A percentile compares a stretch with the other conserved stretches of the same genome.
These are phyloP conservation scores for Myotis myotis DNA, from an alignment of 2,797 vertebrate genomes.

Conservation along the genomic window DNA sequence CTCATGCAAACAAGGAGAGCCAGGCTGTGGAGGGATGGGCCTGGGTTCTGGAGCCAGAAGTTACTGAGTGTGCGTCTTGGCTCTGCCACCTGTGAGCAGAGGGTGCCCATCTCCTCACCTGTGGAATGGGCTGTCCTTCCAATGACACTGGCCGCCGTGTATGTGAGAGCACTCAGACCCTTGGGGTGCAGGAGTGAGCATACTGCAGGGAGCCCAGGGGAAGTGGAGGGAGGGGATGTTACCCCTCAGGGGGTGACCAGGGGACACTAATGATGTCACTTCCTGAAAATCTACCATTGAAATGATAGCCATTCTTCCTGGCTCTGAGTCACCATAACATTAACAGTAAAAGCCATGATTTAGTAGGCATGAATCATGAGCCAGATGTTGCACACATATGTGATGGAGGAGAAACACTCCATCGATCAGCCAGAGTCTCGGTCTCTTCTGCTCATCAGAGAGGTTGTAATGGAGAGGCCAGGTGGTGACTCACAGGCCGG, in stretches of 20 bases:
- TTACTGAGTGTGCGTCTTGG: background rate
- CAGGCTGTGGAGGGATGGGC: background rate
- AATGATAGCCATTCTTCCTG: background rate
- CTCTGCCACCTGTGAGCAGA: background rate
- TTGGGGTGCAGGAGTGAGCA: background rate
- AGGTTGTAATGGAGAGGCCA: background rate
- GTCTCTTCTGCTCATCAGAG: background rate
- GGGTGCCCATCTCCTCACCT: background rate
- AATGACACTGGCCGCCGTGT: background rate
- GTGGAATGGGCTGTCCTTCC: background rate
- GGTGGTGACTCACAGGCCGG: background rate
- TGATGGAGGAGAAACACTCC: background rate
- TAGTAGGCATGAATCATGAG: background rate
- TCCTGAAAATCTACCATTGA: background rate
- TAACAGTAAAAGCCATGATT: background rate
- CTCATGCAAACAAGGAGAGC: background rate
- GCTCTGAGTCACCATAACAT: background rate
- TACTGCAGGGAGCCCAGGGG: too few species aligned
- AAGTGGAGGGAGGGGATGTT: background rate
- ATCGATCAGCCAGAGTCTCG: background rate
- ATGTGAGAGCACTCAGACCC: background rate
- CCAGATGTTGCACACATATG: background rate
- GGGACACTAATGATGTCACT: background rate
- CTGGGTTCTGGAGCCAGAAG: background rate
- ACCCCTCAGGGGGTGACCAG: fast-evolving